Evolutionary conservation across 1,140 invertebrate species (phyloP).

Genomic region (Chionoecetes opilio): DNA sequence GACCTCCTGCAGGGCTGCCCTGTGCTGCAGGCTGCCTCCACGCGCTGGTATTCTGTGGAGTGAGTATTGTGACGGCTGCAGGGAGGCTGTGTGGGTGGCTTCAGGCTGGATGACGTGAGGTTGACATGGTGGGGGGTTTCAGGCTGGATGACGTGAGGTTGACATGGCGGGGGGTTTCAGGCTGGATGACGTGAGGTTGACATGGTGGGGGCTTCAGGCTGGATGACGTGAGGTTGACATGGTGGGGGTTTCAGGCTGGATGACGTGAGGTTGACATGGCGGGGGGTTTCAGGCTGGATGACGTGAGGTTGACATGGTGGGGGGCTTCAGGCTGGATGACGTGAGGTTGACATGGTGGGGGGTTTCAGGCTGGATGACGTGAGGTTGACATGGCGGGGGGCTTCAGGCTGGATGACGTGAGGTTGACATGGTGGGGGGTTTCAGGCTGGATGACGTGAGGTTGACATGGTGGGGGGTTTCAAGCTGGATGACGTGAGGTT

Average conservation of each 20-base stretch:
- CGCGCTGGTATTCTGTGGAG: too few species aligned
- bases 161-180: too few species aligned
- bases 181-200: constrained; percentile 17
- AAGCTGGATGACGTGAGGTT: constrained; percentile 36
- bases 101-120: constrained; percentile 36
- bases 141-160: constrained; percentile 40
- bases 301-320: background rate
- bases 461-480: too few species aligned
- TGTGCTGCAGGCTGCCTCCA: too few species aligned
- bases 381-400: too few species aligned
- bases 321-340: constrained; percentile 47
- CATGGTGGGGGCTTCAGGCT: constrained; percentile 59
- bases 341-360: too few species aligned
- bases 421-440: too few species aligned
- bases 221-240: background rate
- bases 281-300: constrained; percentile 54
- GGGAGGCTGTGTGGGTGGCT: background rate
- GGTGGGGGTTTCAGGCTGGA: constrained; percentile 55
- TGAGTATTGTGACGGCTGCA: too few species aligned
- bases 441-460: constrained; percentile 36
- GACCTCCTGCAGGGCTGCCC: too few species aligned
- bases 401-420: constrained; percentile 48
- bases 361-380: constrained; percentile 47
- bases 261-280: background rate
- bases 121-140: too few species aligned